Evolutionary conservation across 2,113 vertebrate species (phyloP).

Genomic region (Menura novaehollandiae): DNA sequence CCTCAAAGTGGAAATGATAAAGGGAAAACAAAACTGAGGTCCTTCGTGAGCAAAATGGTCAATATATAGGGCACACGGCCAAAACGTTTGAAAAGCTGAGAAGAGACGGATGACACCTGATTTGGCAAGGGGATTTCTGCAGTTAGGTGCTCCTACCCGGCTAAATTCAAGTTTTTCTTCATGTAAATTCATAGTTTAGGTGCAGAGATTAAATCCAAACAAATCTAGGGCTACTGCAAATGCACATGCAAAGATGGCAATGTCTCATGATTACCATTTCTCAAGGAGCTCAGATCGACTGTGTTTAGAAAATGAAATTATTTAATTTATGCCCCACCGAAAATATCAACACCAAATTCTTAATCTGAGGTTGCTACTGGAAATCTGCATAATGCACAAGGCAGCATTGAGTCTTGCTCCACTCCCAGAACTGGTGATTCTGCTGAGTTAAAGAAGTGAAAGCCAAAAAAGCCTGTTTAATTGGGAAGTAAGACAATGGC

Average conservation of each 20-base stretch:
- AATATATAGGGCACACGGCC: background rate
- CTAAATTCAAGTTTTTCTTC: background rate
- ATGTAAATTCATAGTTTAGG: background rate
- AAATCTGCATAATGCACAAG: background rate
- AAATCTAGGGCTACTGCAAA: background rate
- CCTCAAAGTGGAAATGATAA: background rate
- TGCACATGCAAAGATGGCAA: background rate
- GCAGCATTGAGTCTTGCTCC: background rate
- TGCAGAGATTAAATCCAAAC: background rate
- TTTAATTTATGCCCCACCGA: background rate
- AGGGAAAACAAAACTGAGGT: background rate
- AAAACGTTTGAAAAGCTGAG: background rate
- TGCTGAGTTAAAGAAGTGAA: background rate
- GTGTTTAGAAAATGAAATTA: background rate
- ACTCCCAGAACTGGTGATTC: background rate
- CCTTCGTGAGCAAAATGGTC: background rate
- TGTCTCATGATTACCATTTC: background rate
- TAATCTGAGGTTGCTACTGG: background rate
- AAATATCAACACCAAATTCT: slow-evolving; percentile 14
- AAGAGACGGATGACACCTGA: background rate
- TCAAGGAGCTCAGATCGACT: background rate
- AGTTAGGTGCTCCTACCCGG: background rate
- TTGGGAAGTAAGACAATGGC: background rate
- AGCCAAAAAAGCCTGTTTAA: background rate
- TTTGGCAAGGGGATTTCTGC: rapidly evolving